Evolutionary conservation across 1,140 invertebrate genomes (phyloP).

Genomic region (Trichonephila inaurata): DNA sequence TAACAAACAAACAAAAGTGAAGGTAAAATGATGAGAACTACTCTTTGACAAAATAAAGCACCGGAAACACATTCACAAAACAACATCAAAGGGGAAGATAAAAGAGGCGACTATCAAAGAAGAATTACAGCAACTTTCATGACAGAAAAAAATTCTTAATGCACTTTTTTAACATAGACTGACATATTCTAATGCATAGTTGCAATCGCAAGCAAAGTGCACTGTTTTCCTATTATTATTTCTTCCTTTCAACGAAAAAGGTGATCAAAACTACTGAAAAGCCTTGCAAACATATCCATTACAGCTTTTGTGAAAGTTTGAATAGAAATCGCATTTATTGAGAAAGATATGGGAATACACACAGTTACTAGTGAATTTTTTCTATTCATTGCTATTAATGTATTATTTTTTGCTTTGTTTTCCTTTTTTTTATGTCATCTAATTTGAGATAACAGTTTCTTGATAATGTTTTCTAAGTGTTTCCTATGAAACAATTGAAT

Average conservation of each 20-base stretch:
- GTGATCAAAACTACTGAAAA: neutral
- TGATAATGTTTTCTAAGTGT: too few relatives aligned
- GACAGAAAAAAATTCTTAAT: neutral
- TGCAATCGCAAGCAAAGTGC: neutral
- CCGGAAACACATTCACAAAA: conserved; percentile 41
- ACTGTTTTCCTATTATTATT: neutral
- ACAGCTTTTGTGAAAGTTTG: neutral
- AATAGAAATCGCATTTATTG: neutral
- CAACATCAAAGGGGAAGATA: conserved; percentile 33
- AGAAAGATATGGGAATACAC: too few relatives aligned
- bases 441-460: too few relatives aligned
- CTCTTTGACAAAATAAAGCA: neutral
- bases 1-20: neutral
- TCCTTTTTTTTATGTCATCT: too few relatives aligned
- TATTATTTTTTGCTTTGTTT: too few relatives aligned
- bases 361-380: too few relatives aligned
- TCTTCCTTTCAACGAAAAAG: neutral
- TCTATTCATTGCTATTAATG: too few relatives aligned
- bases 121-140: conserved; percentile 3
- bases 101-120: conserved; percentile 3
- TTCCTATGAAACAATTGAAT: too few relatives aligned
- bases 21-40: neutral
- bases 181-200: neutral
- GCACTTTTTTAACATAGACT: neutral
- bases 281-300: neutral